Evolutionary conservation across 2,113 vertebrate genomes (phyloP).

Genomic region (Larimichthys crocea): DNA sequence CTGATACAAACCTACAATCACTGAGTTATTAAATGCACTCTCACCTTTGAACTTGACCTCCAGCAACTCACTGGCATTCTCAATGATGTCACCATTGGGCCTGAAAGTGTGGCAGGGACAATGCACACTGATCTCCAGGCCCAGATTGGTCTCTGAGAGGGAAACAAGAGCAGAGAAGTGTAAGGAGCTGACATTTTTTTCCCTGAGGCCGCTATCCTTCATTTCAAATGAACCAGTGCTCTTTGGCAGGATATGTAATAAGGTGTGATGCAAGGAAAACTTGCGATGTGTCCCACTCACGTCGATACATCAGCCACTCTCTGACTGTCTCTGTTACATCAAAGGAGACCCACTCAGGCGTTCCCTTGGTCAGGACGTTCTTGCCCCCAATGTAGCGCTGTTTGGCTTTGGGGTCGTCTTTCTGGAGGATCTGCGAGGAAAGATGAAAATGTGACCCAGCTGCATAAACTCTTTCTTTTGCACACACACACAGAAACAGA

Average conservation of each 20-base stretch:
- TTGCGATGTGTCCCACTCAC: slow-evolving; percentile 80
- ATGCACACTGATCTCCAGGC: slow-evolving; percentile 96
- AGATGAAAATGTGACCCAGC: slow-evolving; percentile 72
- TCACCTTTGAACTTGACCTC: slow-evolving; percentile 98
- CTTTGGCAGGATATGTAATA: slow-evolving; percentile 31
- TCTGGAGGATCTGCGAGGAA: slow-evolving; percentile 89
- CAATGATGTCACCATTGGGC: slow-evolving; percentile 93
- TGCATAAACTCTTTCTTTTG: slow-evolving; percentile 68
- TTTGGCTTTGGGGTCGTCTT: slow-evolving; percentile 94
- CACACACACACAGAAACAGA: slow-evolving; percentile 67
- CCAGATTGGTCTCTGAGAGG: slow-evolving; percentile 92
- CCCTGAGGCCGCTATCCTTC: slow-evolving; percentile 36
- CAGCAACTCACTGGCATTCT: slow-evolving; percentile 91
- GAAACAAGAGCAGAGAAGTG: slow-evolving; percentile 57
- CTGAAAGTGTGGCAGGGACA: slow-evolving; percentile 97
- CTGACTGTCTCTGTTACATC: slow-evolving; percentile 97
- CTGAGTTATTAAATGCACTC: slow-evolving; percentile 4
- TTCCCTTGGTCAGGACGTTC: slow-evolving; percentile 94
- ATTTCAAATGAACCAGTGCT: slow-evolving; percentile 24
- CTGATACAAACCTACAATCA: neutral
- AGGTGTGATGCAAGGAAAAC: slow-evolving; percentile 24
- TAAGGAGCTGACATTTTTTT: slow-evolving; percentile 42
- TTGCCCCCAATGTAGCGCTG: slow-evolving; percentile 96
- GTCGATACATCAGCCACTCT: slow-evolving; percentile 95
- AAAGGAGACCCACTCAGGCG: slow-evolving; percentile 94